Evolutionary conservation across 2,797 vertebrate genomes (phyloP), one percentile per base, ranked within the genome.

Genomic region (Cyprinella venusta): DNA sequence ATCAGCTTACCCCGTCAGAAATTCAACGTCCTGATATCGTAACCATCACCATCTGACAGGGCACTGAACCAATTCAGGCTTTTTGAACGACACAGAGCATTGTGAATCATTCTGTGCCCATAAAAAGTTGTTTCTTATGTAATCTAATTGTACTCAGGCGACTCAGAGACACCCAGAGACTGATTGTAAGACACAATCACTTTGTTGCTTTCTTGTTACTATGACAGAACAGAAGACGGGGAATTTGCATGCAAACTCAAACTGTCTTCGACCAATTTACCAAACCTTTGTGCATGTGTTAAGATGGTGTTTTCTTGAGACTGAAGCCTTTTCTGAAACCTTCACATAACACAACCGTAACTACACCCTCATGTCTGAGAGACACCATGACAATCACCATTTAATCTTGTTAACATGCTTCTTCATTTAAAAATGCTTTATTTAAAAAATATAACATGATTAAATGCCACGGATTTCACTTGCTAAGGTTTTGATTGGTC

Each of bases 81-180:
- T 70, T 26, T 40, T 48, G 64, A 33, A 77, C 76, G 84, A 67
- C 45, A 64, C 64, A 80, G 33, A 68, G 77, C 61, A 74, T 16
- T 45, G 38, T 87, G 86, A 89, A 63, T 87, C 77, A 89, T 86
- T 89, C 80, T 65, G 52, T 45, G 24, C 21, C 12, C 5, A 50
- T 40, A 69, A 79, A 79, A 76, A 72, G 40, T 70, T 24, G 48
- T 24, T 67, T 71, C 79, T 89, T 87, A 84, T 80, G 70, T 81
- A 85, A 88, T 82, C 24, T 64, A 67, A 84, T 79, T 87, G 61
- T 86, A 65, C 69, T 79, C 78, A 72, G 67, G 24, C 59, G 40
- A 86, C 38, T 65, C n/a, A 26, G 38, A 72, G 48, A 79, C 85
- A 79, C 40, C 45, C 67, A 30, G 24, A 72, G 16, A 63, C 40